These are phyloP conservation scores for Morpho deidamia DNA, from an alignment of 2,888 invertebrate species.

Conservation along the genomic window DNA sequence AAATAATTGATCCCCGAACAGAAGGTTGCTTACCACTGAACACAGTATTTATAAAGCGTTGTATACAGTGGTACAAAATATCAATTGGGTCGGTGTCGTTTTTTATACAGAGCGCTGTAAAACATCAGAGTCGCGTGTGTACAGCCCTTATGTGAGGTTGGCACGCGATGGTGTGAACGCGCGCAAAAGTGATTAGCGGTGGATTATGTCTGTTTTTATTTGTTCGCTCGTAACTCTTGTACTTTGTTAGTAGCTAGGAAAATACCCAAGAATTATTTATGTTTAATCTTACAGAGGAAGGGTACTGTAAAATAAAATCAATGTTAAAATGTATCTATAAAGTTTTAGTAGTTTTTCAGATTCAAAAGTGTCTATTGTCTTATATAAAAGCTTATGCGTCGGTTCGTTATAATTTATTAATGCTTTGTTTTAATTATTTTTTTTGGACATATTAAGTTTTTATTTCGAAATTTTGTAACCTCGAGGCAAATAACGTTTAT, in stretches of 20 bases:
- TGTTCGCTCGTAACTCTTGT: conserved; percentile 6
- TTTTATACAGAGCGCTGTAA: conserved; percentile 66
- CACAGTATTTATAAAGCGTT: conserved; percentile 30
- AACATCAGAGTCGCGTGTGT: conserved; percentile 68
- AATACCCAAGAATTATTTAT: neutral
- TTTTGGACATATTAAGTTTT: too few species aligned
- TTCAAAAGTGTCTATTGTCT: too few species aligned
- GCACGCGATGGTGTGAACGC: conserved; percentile 59
- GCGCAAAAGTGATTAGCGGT: conserved; percentile 47
- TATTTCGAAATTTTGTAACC: too few species aligned
- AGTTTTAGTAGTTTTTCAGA: too few species aligned
- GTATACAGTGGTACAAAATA: conserved; percentile 65
- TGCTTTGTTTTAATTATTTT: too few species aligned
- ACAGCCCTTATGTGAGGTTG: conserved; percentile 52
- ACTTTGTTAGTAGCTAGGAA: neutral
- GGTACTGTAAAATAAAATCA: neutral
- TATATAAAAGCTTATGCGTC: too few species aligned
- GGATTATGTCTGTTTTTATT: conserved; percentile 10
- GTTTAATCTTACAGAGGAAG: neutral
- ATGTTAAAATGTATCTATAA: too few species aligned
- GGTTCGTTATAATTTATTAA: too few species aligned
- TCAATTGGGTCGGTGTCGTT: conserved; percentile 69
- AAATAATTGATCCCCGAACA: neutral
- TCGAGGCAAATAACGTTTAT: too few species aligned
- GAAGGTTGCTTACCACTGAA: neutral